Conservation (phyloP, 2,113 vertebrate genomes). For the Passer domesticus region DNA sequence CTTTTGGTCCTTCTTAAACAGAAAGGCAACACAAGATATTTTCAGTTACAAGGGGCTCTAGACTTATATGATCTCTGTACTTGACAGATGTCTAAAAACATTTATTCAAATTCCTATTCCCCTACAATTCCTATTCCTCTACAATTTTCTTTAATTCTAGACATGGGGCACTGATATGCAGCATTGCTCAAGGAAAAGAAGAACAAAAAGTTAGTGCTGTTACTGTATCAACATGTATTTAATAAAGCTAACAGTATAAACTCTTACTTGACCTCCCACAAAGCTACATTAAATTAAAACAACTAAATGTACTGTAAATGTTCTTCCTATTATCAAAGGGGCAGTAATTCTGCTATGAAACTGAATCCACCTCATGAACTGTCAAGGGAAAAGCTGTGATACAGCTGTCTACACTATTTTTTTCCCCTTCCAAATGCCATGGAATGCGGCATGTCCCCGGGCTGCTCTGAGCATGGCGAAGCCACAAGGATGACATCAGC, state of each 20-base stretch:
- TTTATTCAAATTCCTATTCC: neutral
- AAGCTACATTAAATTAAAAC: neutral
- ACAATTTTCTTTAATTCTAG: neutral
- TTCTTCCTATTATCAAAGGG: neutral
- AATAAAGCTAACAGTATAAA: neutral
- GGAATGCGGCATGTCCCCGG: neutral
- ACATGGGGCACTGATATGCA: neutral
- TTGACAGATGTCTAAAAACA: neutral
- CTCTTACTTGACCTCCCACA: neutral
- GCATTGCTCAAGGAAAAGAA: neutral
- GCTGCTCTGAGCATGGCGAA: neutral
- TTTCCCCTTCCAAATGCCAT: accelerated
- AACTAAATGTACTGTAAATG: neutral
- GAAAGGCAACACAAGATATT: neutral
- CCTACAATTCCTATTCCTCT: neutral
- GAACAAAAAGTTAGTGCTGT: neutral
- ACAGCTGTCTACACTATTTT: neutral
- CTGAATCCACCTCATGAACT: neutral
- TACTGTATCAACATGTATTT: neutral
- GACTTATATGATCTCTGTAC: neutral
- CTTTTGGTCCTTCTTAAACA: neutral
- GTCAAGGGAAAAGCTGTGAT: neutral
- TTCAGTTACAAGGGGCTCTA: neutral
- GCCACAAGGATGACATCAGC: neutral
- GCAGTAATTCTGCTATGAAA: neutral